Base-by-base conservation (phyloP, 2,113 vertebrate genomes). In the Colinus virginianus region DNA sequence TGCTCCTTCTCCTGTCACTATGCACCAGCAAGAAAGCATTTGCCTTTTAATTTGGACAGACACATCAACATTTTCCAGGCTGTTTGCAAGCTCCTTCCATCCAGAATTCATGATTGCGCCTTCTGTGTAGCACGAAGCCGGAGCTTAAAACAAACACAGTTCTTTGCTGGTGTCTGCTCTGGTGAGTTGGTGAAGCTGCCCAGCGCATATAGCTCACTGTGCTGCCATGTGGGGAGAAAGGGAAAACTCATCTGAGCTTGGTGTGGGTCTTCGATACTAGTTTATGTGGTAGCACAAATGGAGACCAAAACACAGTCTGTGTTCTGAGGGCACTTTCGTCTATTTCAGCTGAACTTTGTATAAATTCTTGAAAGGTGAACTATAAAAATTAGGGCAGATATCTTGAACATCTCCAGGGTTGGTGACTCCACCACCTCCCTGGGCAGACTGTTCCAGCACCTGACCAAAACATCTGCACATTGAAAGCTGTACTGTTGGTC, bases 141-240 rank as follows among this genome's bases (percentile, higher is more conserved):
- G 28, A 77, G 10, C 38, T 88, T n/a, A 77, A 88, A 84, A 3
- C 22, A 28, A 69, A 61, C 17, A 14, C 5, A 56, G 32, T 14
- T 9, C 4, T 66, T 76, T 78, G 7, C 48, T 91, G 64, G 59
- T 51, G 21, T 40, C 48, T 79, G 63, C 45, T 51, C 4, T 15
- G 5, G 0, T 28, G 48, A 10, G 49, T 53, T 8, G 12, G 3
- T 70, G 49, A 70, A 88, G 83, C 17, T 7, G 40, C 8, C 1
- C 4, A 9, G 36, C 17, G 3, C 0, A 0, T 49, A 12, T 5
- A 55, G 30, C 21, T 36, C 0, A 0, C 25, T 48, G 0, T 18
- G 30, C 22, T 38, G 53, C 23, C 30, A 2, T 30, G 32, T 16
- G 1, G 10, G 5, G 18, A 15, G 21, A 43, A 15, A 1, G 1